These are phyloP conservation scores for Pomacea maculata DNA, from an alignment of 1,140 invertebrate genomes.

Conservation along the genomic window DNA sequence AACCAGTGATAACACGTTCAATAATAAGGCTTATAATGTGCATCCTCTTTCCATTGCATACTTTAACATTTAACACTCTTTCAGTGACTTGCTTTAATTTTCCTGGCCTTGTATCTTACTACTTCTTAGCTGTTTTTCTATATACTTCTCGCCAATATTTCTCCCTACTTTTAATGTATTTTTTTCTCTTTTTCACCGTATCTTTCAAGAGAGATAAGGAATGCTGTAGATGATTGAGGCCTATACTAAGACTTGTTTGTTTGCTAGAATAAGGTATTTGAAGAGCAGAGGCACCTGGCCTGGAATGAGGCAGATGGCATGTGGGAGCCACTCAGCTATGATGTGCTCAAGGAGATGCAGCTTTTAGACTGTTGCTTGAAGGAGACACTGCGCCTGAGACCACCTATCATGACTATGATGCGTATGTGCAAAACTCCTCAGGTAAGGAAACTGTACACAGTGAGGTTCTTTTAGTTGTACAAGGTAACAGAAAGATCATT, in stretches of 20 bases:
- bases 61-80: background rate
- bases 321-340: constrained; percentile 42
- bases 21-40: background rate
- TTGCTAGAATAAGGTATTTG: constrained; percentile 37
- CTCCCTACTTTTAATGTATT: background rate
- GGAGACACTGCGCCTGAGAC: constrained; percentile 55
- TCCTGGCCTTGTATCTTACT: too few relatives aligned
- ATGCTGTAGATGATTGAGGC: background rate
- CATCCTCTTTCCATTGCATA: background rate
- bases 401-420: constrained; percentile 61
- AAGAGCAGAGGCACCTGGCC: constrained; percentile 40
- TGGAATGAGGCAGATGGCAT: constrained; percentile 4
- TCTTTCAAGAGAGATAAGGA: background rate
- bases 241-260: constrained; percentile 10
- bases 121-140: background rate
- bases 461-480: too few relatives aligned
- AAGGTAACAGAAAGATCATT: too few relatives aligned
- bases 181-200: background rate
- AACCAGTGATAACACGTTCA: too few relatives aligned
- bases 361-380: constrained; percentile 55
- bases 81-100: background rate
- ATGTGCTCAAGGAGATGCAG: constrained; percentile 47
- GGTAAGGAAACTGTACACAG: constrained; percentile 20
- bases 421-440: constrained; percentile 50
- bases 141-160: background rate